Base-by-base conservation (phyloP, 2,113 vertebrate species). In the Thomomys bottae region DNA sequence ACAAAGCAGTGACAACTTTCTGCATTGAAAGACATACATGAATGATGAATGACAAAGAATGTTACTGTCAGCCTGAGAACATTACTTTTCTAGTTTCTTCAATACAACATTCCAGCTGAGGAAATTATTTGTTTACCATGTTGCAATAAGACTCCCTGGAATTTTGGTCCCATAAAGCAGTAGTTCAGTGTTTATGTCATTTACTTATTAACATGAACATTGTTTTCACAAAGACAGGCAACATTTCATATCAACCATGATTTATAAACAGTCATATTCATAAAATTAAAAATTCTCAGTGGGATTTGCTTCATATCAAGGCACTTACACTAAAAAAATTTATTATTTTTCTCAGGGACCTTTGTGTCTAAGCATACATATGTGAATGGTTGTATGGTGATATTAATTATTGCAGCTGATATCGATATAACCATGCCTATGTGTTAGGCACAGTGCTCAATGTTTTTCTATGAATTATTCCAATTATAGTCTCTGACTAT, bases 91-190 rank as follows among this genome's bases (percentile, higher is more conserved):
- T 75, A n/a, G 17, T 38, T 87, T 92, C 36, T 83, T 34, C 24
- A 86, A 5, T 32, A 86, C 23, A 32, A n/a, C 8, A 75, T 86
- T 92, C 81, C 42, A 92, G 57, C 24, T 6, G 5, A 80, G 32
- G 24, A 89, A 88, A 84, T 80, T 42, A 75, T 84, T 75, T 93
- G 32, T 80, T 95, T 73, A 57, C 26, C 6, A n/a, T 84, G 28
- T 28, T 57, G 24, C 26, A 87, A 38, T 36, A 45, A 1, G 36
- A 32, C 23, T 73, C 67, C 54, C n/a, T 89, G 45, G 20, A 90
- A 78, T 40, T 88, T 70, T 38, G 17, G 23, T 81, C 8, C 40
- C 34, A 54, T 73, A 63, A 88, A 88, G 17, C 57, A 34, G 30
- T 72, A 11, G 36, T 68, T 83, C 28, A 28, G 0, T 18, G 63